Conservation (phyloP, 2,113 vertebrate genomes). For the Limnothrissa miodon region DNA sequence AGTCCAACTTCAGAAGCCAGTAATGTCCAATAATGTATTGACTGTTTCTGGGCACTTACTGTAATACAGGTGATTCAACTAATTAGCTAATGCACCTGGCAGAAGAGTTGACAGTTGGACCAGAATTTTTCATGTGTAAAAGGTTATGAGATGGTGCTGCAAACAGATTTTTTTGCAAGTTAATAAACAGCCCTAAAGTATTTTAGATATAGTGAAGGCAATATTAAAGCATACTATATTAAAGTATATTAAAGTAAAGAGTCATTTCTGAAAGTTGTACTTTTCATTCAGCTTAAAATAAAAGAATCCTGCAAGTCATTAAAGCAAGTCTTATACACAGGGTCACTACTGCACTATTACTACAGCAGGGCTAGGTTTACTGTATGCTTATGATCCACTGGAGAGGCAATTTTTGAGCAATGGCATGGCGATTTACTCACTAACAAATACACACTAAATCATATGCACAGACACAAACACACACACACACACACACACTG, state of each 20-base stretch:
- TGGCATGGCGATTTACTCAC: background rate
- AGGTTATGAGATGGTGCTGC: too few relatives aligned
- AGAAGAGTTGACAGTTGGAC: too few relatives aligned
- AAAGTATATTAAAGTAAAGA: too few relatives aligned
- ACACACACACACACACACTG: constrained; percentile 12
- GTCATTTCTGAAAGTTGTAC: background rate
- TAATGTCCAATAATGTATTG: background rate
- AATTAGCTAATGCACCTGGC: too few relatives aligned
- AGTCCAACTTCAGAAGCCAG: too few relatives aligned
- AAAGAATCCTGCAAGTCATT: background rate
- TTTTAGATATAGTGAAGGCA: background rate
- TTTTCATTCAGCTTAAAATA: background rate
- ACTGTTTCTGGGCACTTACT: background rate
- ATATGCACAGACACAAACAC: background rate
- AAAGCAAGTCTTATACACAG: background rate
- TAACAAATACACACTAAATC: background rate
- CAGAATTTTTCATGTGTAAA: too few relatives aligned
- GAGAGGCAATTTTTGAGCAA: background rate
- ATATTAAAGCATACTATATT: too few relatives aligned
- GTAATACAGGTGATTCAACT: background rate
- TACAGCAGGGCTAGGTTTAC: background rate
- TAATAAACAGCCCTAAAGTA: background rate
- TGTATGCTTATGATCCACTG: background rate
- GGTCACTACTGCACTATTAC: background rate
- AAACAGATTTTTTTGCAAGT: background rate